Evolutionary conservation across 1,140 invertebrate species (phyloP).

Genomic region (Drosophila pseudoobscura): DNA sequence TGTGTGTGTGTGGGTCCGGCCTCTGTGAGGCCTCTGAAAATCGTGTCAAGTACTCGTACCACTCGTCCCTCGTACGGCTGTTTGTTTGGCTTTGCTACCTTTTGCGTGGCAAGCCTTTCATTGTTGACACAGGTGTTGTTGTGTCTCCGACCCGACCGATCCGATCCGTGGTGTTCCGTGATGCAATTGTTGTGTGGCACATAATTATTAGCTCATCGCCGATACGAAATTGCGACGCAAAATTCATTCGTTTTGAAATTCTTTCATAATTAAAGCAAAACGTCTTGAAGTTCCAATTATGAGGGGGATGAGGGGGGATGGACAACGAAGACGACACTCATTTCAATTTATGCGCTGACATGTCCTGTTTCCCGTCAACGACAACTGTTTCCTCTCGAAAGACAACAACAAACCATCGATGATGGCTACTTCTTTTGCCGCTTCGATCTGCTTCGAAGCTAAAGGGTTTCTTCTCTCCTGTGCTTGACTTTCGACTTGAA

Average conservation of each 20-base stretch:
- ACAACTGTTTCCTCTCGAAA: conserved; percentile 73
- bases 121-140: conserved; percentile 76
- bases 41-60: conserved; percentile 74
- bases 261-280: conserved; percentile 40
- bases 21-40: conserved; percentile 39
- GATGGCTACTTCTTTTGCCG: conserved; percentile 42
- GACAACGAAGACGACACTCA: conserved; percentile 37
- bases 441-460: conserved; percentile 33
- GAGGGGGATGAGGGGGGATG: too few relatives aligned
- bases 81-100: conserved; percentile 62
- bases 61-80: conserved; percentile 15
- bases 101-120: conserved; percentile 53
- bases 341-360: conserved; percentile 76
- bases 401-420: conserved; percentile 16
- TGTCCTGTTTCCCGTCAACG: conserved; percentile 74
- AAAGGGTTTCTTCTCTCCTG: conserved; percentile 59
- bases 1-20: conserved; percentile 36
- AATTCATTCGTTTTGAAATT: conserved; percentile 33
- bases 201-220: conserved; percentile 63
- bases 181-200: conserved; percentile 55
- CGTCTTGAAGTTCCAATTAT: conserved; percentile 38
- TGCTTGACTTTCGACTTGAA: conserved; percentile 47
- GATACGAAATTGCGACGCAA: conserved; percentile 50
- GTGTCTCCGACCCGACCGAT: conserved; percentile 12
- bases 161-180: conserved; percentile 29